Base-by-base conservation (phyloP, 2,113 vertebrate genomes). In the Saccopteryx leptura region DNA sequence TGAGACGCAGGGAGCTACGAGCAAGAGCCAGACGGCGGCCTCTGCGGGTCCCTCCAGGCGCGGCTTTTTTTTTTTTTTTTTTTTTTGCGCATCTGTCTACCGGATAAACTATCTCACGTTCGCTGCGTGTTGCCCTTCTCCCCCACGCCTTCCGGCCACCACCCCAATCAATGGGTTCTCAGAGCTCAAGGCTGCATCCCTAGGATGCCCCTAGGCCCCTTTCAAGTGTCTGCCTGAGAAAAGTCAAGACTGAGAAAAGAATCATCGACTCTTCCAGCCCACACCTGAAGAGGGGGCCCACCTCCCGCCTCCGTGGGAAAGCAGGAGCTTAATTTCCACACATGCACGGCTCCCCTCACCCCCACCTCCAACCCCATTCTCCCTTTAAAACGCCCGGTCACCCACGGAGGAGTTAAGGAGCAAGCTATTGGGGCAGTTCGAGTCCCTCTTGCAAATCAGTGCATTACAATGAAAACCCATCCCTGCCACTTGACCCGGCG, bases 261-360 rank as follows among this genome's bases (percentile, higher is more conserved):
- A 52, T 0, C 3, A 52, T 0, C 3, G 39, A 1, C 33, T 7
- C 28, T 21, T n/a, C 23, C 83, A 54, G 65, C 46, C 54, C 63
- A 23, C 24, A 31, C 46, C 83, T 39, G 23, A 63, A 12, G 14
- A 1, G 3, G 13, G 17, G 5, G 31, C 5, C 31, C 15, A 4
- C 4, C 31, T 17, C 31, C 71, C 0, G 1, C 33, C 33, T 46
- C 24, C 1, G 26, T 2, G 8, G 24, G n/a, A 23, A 39, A 9
- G 18, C 5, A 61, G 31, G 56, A 11, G 7, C 9, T 46, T 9
- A 2, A 18, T 24, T 65, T n/a, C 50, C n/a, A 10, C 5, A 21
- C 63, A 7, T 0, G 23, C 26, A 5, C 18, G 14, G 54, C 13
- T 31, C 11, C 15, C 15, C 7, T 4, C 9, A 39, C 12, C 2